phyloP scores from a whole-genome alignment of 2,113 vertebrate species.

The Donacobius atricapilla region DNA sequence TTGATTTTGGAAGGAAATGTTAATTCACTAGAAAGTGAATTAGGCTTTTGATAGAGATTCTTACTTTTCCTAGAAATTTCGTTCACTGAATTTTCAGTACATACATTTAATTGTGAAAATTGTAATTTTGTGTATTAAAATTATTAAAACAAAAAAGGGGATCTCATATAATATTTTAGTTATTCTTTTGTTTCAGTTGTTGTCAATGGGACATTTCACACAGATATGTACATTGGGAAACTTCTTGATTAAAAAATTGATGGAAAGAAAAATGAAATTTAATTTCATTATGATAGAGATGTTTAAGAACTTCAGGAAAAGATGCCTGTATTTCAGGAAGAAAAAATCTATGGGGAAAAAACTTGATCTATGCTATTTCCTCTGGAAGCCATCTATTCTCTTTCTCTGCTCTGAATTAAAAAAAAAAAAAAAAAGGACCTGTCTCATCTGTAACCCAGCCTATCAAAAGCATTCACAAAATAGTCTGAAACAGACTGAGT shows the following conservation, averaged over 20 bases:
- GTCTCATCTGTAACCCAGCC: background rate
- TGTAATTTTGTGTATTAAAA: background rate
- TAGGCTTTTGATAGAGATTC: background rate
- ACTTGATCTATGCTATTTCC: background rate
- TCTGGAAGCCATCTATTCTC: background rate
- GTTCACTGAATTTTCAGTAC: background rate
- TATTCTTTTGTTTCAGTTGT: fast-evolving
- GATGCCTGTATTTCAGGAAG: background rate
- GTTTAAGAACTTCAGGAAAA: background rate
- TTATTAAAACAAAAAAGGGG: background rate
- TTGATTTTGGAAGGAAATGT: background rate
- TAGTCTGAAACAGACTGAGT: background rate
- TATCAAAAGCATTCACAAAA: background rate
- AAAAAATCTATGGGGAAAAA: background rate
- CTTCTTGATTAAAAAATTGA: background rate
- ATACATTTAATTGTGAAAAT: background rate
- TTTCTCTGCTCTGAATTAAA: background rate
- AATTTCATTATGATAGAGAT: background rate
- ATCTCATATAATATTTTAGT: background rate
- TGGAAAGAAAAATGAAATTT: background rate
- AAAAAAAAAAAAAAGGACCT: background rate
- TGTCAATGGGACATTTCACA: background rate
- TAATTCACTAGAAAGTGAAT: background rate
- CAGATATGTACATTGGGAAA: background rate
- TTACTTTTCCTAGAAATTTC: background rate